A percentile compares a stretch with the other conserved stretches of the same genome.
Conservation (phyloP, 2,113 vertebrate genomes). For the Perccottus glenii region DNA sequence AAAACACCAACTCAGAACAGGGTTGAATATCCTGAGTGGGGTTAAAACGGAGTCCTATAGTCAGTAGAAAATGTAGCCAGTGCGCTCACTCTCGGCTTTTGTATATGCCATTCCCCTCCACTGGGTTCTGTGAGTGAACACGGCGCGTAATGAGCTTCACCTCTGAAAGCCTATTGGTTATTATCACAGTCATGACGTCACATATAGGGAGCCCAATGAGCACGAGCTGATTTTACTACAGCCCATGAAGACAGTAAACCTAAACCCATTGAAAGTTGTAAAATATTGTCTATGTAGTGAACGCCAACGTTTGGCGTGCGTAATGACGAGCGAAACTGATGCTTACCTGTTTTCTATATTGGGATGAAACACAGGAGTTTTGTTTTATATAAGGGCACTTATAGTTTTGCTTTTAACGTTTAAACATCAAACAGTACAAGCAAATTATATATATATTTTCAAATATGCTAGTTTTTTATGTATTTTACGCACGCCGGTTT, state of each 20-base stretch:
- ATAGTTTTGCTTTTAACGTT: too few relatives aligned
- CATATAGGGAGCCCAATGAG: not conserved
- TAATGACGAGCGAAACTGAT: too few relatives aligned
- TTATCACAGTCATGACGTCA: constrained; percentile 52
- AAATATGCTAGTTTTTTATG: too few relatives aligned
- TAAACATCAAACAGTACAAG: too few relatives aligned
- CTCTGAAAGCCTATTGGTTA: constrained; percentile 66
- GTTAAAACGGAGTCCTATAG: constrained; percentile 12
- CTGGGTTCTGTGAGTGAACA: constrained; percentile 55
- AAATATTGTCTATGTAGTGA: too few relatives aligned
- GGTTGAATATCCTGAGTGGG: constrained; percentile 38
- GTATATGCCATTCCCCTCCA: constrained; percentile 28
- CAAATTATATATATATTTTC: too few relatives aligned
- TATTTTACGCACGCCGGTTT: too few relatives aligned
- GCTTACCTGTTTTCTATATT: too few relatives aligned
- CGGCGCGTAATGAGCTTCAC: constrained; percentile 77
- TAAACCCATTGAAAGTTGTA: not conserved
- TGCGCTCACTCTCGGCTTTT: constrained; percentile 36
- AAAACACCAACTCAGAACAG: not conserved
- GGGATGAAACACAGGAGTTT: too few relatives aligned
- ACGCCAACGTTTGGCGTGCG: too few relatives aligned
- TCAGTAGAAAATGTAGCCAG: constrained; percentile 5
- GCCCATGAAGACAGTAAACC: not conserved
- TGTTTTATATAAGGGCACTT: too few relatives aligned
- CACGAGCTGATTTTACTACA: not conserved